Evolutionary conservation across 2,888 invertebrate genomes (phyloP).

Genomic region (Hybos culiciformis): DNA sequence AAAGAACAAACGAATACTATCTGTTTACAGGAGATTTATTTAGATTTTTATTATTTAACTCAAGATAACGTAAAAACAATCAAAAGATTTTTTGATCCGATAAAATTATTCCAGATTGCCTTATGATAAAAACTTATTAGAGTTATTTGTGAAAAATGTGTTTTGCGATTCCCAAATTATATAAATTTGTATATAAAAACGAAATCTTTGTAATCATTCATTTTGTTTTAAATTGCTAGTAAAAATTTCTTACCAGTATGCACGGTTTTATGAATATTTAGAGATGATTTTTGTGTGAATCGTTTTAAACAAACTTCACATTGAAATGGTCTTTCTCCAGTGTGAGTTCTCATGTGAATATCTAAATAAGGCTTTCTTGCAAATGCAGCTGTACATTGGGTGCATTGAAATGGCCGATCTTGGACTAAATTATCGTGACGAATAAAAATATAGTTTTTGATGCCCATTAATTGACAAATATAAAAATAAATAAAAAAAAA

Average conservation of each 20-base stretch:
- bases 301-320: constrained; percentile 66
- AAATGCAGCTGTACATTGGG: constrained; percentile 43
- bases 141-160: neutral
- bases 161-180: neutral
- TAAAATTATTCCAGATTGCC: too few relatives aligned
- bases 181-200: neutral
- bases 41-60: too few relatives aligned
- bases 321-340: constrained; percentile 41
- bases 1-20: too few relatives aligned
- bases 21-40: too few relatives aligned
- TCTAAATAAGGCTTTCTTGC: constrained; percentile 47
- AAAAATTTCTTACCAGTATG: constrained; percentile 17
- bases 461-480: neutral
- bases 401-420: constrained; percentile 38
- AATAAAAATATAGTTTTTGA: neutral
- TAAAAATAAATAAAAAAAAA: neutral
- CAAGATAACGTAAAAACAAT: too few relatives aligned
- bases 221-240: neutral
- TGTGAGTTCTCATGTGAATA: constrained; percentile 51
- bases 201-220: neutral
- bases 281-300: constrained; percentile 70
- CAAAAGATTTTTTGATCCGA: too few relatives aligned
- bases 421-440: constrained; percentile 14
- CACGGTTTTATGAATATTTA: constrained; percentile 47
- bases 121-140: too few relatives aligned